phyloP scores from a whole-genome alignment of 2,888 invertebrate genomes.

The Lutraria lutraria region DNA sequence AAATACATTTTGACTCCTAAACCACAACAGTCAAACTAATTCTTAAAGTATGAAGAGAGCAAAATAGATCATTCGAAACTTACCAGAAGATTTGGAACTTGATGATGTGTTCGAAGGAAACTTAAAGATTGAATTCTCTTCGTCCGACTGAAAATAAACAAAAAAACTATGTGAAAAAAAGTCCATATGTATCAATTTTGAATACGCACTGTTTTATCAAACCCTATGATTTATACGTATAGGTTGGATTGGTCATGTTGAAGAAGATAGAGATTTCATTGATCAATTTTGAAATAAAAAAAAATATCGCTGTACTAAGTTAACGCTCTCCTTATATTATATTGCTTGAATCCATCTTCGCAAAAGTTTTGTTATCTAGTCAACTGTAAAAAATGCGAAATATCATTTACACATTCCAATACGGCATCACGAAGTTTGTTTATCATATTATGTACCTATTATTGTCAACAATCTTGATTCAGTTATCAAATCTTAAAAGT shows the following conservation, averaged over 20 bases:
- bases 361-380: not conserved
- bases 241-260: not conserved
- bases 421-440: not conserved
- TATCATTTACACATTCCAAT: not conserved
- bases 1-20: not conserved
- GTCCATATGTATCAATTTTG: not conserved
- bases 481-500: not conserved
- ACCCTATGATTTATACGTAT: not conserved
- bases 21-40: not conserved
- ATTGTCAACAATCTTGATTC: not conserved
- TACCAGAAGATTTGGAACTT: constrained; percentile 61
- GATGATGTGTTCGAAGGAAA: constrained; percentile 48
- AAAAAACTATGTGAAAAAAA: not conserved
- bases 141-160: constrained; percentile 46
- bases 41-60: not conserved
- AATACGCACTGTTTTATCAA: not conserved
- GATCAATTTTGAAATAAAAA: not conserved
- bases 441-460: not conserved
- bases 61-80: not conserved
- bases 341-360: not conserved
- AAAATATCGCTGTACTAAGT: not conserved
- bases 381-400: not conserved
- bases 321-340: not conserved
- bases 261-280: not conserved
- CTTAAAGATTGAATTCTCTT: constrained; percentile 56